Conservation (phyloP, 2,113 vertebrate species). For the Speoplatyrhinus poulsoni region DNA sequence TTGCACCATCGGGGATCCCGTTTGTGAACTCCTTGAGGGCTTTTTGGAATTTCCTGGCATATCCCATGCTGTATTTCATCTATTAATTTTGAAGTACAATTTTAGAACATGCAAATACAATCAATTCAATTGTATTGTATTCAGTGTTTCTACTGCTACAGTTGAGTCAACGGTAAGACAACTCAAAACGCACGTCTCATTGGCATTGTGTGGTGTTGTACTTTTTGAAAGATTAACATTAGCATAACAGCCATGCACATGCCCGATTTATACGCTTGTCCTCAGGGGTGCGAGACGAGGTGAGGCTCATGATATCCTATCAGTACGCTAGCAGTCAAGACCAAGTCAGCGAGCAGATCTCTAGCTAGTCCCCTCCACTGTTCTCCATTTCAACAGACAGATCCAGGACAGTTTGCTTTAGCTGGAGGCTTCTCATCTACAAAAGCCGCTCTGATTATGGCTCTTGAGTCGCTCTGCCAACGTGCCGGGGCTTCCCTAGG, state of each 20-base stretch:
- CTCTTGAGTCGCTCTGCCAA: conserved; percentile 30
- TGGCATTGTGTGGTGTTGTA: no score
- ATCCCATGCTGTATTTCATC: no score
- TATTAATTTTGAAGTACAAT: no score
- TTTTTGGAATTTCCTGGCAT: no score
- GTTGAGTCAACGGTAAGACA: no score
- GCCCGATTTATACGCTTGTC: background rate
- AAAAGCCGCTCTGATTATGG: conserved; percentile 54
- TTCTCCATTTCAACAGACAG: conserved; percentile 35
- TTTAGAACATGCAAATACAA: no score
- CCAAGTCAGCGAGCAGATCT: conserved; percentile 26
- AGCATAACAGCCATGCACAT: background rate
- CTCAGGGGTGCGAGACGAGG: background rate
- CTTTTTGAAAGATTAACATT: background rate
- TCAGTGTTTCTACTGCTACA: no score
- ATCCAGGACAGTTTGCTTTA: conserved; percentile 30
- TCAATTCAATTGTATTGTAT: no score
- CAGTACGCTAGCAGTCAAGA: background rate
- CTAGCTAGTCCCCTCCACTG: conserved; percentile 17
- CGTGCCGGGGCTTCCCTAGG: conserved; percentile 30
- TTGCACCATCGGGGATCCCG: no score
- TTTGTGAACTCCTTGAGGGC: no score
- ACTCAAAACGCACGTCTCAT: no score
- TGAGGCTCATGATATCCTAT: conserved; percentile 4
- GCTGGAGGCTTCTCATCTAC: conserved; percentile 50